A percentile compares a stretch with the other conserved stretches of the same genome.
phyloP scores from a whole-genome alignment of 2,113 vertebrate genomes.

The Tringa solitaria region DNA sequence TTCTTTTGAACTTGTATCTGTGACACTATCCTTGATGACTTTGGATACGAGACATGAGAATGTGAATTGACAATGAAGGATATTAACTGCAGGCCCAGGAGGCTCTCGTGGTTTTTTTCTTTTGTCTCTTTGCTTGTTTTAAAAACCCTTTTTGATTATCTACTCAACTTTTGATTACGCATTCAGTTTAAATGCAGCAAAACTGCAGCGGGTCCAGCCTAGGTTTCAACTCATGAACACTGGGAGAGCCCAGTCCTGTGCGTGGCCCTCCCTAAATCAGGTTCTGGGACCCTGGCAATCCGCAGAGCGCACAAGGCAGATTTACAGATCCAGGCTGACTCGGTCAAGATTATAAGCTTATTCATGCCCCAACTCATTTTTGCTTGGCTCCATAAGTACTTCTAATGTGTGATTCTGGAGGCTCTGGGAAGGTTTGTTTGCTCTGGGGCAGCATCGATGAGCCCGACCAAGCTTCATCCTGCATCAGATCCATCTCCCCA shows the following conservation, averaged over 20 bases:
- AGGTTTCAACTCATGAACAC: not conserved
- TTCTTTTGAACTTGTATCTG: not conserved
- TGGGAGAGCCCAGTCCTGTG: accelerated
- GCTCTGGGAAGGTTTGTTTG: not conserved
- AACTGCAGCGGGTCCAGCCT: not conserved
- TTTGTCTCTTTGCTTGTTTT: not conserved
- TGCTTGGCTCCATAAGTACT: not conserved
- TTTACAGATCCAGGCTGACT: not conserved
- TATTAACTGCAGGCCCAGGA: not conserved
- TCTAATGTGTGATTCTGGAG: not conserved
- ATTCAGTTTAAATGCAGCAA: not conserved
- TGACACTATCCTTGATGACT: not conserved
- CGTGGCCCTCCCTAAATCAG: not conserved
- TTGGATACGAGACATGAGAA: not conserved
- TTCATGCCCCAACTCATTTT: not conserved
- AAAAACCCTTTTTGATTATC: not conserved
- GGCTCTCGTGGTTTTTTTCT: not conserved
- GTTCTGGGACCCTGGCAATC: not conserved
- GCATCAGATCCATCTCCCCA: not conserved
- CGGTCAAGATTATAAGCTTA: not conserved
- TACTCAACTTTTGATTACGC: not conserved
- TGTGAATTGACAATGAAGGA: not conserved
- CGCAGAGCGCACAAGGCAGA: not conserved
- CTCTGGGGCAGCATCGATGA: not conserved
- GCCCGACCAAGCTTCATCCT: not conserved